Evolutionary conservation across 2,113 vertebrate species (phyloP).

Genomic region (Rhinolophus sinicus): DNA sequence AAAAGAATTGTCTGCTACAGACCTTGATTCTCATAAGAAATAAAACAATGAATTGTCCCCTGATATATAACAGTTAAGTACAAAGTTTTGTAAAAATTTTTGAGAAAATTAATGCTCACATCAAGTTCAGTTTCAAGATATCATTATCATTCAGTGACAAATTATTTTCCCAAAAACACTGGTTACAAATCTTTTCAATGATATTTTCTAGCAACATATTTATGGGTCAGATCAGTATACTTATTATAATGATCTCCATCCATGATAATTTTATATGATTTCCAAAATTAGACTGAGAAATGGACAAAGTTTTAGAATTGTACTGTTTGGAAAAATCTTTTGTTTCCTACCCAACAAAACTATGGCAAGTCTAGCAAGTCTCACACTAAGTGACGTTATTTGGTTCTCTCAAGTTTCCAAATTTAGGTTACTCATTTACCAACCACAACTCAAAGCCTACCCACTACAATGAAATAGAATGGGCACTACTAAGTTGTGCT

Average conservation of each 20-base stretch:
- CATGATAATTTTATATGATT: background rate
- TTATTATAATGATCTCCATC: background rate
- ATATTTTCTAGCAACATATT: background rate
- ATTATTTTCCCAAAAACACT: conserved; percentile 28
- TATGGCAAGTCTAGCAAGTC: background rate
- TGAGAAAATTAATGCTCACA: conserved; percentile 33
- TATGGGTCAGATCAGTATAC: background rate
- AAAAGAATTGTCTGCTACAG: conserved; percentile 15
- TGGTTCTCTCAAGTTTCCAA: background rate
- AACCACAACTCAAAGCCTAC: background rate
- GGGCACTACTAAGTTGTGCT: background rate
- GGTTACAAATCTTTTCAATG: background rate
- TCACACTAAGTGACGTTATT: background rate
- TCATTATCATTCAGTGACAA: background rate
- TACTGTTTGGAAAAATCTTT: conserved; percentile 11
- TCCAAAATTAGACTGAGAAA: conserved; percentile 24
- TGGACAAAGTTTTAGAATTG: background rate
- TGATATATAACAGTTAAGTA: background rate
- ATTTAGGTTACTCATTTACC: background rate
- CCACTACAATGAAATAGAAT: background rate
- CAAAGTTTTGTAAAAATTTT: background rate
- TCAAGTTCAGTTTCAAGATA: conserved; percentile 8
- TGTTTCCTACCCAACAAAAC: background rate
- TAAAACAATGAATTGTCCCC: background rate
- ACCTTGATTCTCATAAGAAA: conserved; percentile 28